Evolutionary conservation across 1,140 invertebrate genomes (phyloP).

Genomic region (Rhagoletis pomonella): DNA sequence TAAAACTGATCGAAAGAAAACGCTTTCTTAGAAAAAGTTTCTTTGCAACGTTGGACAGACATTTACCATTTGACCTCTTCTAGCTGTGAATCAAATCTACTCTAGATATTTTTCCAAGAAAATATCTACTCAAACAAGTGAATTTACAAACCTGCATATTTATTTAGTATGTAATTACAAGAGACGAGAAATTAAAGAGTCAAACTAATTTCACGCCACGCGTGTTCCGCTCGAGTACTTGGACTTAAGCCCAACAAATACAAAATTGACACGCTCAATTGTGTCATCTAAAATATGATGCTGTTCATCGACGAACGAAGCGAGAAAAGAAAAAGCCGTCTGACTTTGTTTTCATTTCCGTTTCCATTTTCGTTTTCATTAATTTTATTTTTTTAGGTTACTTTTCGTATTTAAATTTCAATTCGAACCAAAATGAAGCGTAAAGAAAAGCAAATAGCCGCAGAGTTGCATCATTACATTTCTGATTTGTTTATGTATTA

Average conservation of each 20-base stretch:
- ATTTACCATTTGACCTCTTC: too few relatives aligned
- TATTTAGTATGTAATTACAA: constrained; percentile 25
- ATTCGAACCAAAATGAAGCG: constrained; percentile 53
- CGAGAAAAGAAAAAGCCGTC: background rate
- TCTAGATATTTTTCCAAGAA: background rate
- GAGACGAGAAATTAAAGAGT: constrained; percentile 13
- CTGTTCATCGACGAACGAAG: background rate
- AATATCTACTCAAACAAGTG: background rate
- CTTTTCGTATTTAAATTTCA: constrained; percentile 49
- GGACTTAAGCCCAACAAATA: constrained; percentile 49
- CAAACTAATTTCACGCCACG: constrained; percentile 53
- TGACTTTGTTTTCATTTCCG: constrained; percentile 26
- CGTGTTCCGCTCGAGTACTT: constrained; percentile 9
- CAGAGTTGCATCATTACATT: constrained; percentile 53
- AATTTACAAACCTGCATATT: background rate
- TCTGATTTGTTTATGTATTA: constrained; percentile 54
- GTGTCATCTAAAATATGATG: constrained; percentile 52
- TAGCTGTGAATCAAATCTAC: too few relatives aligned
- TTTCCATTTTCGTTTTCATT: background rate
- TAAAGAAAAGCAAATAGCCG: constrained; percentile 45
- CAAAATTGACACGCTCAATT: constrained; percentile 57
- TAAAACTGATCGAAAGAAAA: too few relatives aligned
- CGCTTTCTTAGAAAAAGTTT: too few relatives aligned
- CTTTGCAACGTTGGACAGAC: too few relatives aligned
- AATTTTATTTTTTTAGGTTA: background rate